Conservation (phyloP, 2,113 vertebrate species). For the Zapus hudsonius region DNA sequence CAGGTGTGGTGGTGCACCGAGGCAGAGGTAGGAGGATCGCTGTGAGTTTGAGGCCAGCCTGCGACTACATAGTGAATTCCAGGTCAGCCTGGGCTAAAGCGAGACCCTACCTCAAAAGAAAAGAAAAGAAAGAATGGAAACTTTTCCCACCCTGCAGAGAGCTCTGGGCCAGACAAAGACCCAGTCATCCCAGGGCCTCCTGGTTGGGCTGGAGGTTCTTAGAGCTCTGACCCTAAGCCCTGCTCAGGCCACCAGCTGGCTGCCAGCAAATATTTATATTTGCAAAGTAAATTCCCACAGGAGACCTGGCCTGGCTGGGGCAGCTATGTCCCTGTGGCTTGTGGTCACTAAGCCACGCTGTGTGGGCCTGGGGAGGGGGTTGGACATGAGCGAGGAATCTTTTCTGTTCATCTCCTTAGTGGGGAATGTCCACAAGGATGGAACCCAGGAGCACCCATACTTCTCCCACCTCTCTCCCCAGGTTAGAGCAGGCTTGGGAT, state of each 20-base stretch:
- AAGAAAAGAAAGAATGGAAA: background rate
- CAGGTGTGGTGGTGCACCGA: too few relatives aligned
- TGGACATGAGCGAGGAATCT: background rate
- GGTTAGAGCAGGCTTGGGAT: background rate
- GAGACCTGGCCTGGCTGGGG: background rate
- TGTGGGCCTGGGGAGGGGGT: background rate
- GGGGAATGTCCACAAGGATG: background rate
- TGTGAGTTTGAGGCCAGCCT: too few relatives aligned
- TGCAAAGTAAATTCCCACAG: constrained; percentile 55
- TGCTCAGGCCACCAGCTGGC: constrained; percentile 23
- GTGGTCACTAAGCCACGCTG: background rate
- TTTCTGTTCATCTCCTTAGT: background rate
- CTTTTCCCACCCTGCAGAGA: background rate
- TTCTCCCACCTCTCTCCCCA: background rate
- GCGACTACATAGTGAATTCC: too few relatives aligned
- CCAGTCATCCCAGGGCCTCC: background rate
- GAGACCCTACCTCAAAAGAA: too few relatives aligned
- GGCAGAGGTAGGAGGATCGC: too few relatives aligned
- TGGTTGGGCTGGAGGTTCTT: background rate
- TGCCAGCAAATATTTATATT: constrained; percentile 74
- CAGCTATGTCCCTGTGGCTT: background rate
- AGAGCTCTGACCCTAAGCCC: constrained; percentile 43
- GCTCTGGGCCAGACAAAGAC: background rate
- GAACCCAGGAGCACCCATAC: background rate
- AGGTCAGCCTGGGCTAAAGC: too few relatives aligned